Conservation (phyloP, 2,797 vertebrate genomes). For the Leuciscus waleckii region DNA sequence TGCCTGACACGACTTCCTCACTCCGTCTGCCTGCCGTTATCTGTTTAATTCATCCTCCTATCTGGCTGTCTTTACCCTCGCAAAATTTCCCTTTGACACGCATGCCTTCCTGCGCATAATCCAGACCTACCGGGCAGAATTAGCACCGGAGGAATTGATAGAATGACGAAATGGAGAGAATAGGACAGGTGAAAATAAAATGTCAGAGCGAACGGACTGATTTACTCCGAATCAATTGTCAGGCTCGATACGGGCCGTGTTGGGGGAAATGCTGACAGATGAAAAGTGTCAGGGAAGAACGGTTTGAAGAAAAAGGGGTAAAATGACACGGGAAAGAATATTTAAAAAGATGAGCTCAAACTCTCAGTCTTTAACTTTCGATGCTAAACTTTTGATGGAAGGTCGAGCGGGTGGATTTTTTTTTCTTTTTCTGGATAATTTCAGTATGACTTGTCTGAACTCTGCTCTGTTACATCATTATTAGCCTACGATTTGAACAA, state of each 20-base stretch:
- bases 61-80: slow-evolving; percentile 85
- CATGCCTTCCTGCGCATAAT: slow-evolving; percentile 87
- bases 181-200: slow-evolving; percentile 83
- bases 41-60: slow-evolving; percentile 87
- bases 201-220: slow-evolving; percentile 78
- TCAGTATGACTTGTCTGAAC: background rate
- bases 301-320: slow-evolving; percentile 59
- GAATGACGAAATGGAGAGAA: slow-evolving; percentile 79
- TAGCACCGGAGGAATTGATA: slow-evolving; percentile 76
- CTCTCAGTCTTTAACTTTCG: slow-evolving; percentile 13
- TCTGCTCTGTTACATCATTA: background rate
- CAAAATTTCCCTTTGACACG: slow-evolving; percentile 89
- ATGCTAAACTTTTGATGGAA: slow-evolving; percentile 38
- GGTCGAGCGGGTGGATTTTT: background rate
- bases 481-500: background rate
- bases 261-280: slow-evolving; percentile 65
- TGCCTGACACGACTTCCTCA: slow-evolving; percentile 79
- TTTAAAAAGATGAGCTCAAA: slow-evolving; percentile 32
- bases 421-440: background rate
- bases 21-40: slow-evolving; percentile 79
- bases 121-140: slow-evolving; percentile 84
- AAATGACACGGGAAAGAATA: slow-evolving; percentile 18
- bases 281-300: slow-evolving; percentile 74
- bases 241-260: slow-evolving; percentile 68
- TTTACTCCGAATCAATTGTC: slow-evolving; percentile 77